Evolutionary conservation across 2,113 vertebrate genomes (phyloP), one percentile per base, ranked within the genome.

Genomic region (Poeciliopsis turrubarensis): DNA sequence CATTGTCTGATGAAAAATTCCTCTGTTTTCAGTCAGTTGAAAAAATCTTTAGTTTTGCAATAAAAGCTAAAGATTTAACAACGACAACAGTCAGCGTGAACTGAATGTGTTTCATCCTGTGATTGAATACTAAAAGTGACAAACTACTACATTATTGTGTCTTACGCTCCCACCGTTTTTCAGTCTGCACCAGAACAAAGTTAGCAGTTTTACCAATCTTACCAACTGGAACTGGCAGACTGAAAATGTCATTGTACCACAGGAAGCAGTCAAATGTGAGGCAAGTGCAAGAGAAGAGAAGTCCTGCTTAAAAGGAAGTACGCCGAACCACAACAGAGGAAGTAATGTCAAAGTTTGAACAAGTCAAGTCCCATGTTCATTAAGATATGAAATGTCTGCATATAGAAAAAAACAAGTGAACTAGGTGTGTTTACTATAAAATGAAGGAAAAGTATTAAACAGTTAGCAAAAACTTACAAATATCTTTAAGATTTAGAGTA

Each of bases 291-390:
- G 75, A 54, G 57, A 41, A 67, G 39, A 26, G 17, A 9, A 70
- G 47, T 1, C 6, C 60, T 60, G 71, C 4, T 2, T 27, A 74
- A 72, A 73, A 82, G 87, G 89, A 88, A 89, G 75, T 73, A 17
- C 6, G 60, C 29, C 54, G 1, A 71, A 84, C 86, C 87, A 78
- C 88, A 88, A 84, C 63, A 81, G 77, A 30, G 80, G 87, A 88
- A 89, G 80, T 85, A 51, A 68, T 70, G 65, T 75, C 37, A 62
- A 39, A 75, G 47, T 32, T 60, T 17, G 25, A 41, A 74, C 26
- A 65, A 54, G 39, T 26, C 47, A 31, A 75, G 25, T 44, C n/a
- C 29, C 26, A 64, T 2, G 5, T 61, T 72, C 9, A 70, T 76
- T 39, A 60, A 41, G 70, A 57, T 60, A 61, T 31, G 11, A 75